Percentiles rank a stretch among this genome's conserved stretches.
Conservation (phyloP, 1,140 invertebrate species). For the Drosophila malerkotliana region DNA sequence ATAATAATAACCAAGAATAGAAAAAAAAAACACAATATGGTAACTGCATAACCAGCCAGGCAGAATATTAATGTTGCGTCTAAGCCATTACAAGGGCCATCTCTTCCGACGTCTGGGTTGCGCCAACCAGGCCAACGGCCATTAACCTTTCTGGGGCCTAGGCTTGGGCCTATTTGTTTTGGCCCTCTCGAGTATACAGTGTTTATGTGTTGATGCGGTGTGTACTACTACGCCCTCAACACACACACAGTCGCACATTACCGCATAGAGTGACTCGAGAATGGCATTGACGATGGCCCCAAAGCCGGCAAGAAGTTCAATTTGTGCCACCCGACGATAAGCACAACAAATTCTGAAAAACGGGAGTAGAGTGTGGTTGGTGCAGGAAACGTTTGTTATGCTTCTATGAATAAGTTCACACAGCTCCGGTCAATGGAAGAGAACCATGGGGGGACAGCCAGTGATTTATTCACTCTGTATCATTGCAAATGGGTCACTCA, state of each 20-base stretch:
- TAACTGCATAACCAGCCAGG: slow-evolving; percentile 50
- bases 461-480: slow-evolving; percentile 10
- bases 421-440: slow-evolving; percentile 28
- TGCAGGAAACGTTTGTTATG: slow-evolving; percentile 40
- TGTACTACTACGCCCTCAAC: slow-evolving; percentile 40
- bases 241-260: neutral
- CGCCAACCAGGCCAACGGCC: slow-evolving; percentile 47
- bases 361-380: slow-evolving; percentile 8
- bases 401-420: slow-evolving; percentile 22
- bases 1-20: no score
- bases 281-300: slow-evolving; percentile 45
- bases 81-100: slow-evolving; percentile 54
- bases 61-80: slow-evolving; percentile 51
- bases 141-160: slow-evolving; percentile 37
- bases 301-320: slow-evolving; percentile 49
- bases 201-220: slow-evolving; percentile 28
- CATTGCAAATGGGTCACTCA: neutral
- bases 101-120: slow-evolving; percentile 31
- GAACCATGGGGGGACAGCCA: slow-evolving; percentile 18
- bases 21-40: slow-evolving; percentile 18
- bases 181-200: slow-evolving; percentile 18
- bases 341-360: slow-evolving; percentile 20
- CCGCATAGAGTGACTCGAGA: slow-evolving; percentile 23
- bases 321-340: slow-evolving; percentile 31
- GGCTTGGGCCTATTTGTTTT: neutral